Percentiles rank a stretch among this genome's conserved stretches.
Conservation (phyloP, 2,888 invertebrate genomes). For the Drosophila paranaensis region DNA sequence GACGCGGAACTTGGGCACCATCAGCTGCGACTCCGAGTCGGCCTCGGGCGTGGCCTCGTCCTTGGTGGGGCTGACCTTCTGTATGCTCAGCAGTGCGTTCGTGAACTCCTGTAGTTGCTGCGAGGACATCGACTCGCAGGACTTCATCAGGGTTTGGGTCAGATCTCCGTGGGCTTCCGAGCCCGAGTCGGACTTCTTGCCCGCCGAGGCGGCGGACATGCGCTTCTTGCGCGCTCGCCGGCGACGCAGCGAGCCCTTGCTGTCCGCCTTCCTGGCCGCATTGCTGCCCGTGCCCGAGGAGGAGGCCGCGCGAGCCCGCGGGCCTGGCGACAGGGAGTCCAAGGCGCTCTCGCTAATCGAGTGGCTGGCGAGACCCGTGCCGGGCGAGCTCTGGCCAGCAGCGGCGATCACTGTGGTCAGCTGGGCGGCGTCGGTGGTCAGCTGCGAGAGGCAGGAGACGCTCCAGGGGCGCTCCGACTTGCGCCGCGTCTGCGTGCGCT, state of each 20-base stretch:
- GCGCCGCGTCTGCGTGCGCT: constrained; percentile 84
- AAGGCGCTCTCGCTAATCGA: constrained; percentile 96
- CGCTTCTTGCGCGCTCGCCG: constrained; percentile 84
- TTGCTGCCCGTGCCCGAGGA: constrained; percentile 69
- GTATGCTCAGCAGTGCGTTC: constrained; percentile 84
- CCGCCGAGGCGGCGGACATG: constrained; percentile 69
- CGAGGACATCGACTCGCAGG: constrained; percentile 86
- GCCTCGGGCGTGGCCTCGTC: constrained; percentile 42
- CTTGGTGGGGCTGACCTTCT: constrained; percentile 48
- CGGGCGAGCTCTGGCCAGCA: constrained; percentile 82
- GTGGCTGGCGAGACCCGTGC: constrained; percentile 87
- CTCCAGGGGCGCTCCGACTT: constrained; percentile 91
- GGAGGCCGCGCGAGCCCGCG: constrained; percentile 72
- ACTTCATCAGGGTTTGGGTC: constrained; percentile 86
- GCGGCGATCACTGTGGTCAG: constrained; percentile 82
- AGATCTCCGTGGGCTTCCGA: constrained; percentile 85
- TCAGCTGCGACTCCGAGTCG: constrained; percentile 85
- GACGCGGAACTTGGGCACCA: constrained; percentile 88
- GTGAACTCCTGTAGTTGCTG: constrained; percentile 87
- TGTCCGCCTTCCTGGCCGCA: constrained; percentile 81
- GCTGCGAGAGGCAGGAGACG: constrained; percentile 93
- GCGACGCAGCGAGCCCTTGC: constrained; percentile 84
- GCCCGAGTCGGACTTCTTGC: constrained; percentile 86
- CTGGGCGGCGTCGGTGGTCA: constrained; percentile 85
- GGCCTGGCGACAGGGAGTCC: constrained; percentile 88